Evolutionary conservation across 2,797 vertebrate species (phyloP).

Genomic region (Distichodus sexfasciatus): DNA sequence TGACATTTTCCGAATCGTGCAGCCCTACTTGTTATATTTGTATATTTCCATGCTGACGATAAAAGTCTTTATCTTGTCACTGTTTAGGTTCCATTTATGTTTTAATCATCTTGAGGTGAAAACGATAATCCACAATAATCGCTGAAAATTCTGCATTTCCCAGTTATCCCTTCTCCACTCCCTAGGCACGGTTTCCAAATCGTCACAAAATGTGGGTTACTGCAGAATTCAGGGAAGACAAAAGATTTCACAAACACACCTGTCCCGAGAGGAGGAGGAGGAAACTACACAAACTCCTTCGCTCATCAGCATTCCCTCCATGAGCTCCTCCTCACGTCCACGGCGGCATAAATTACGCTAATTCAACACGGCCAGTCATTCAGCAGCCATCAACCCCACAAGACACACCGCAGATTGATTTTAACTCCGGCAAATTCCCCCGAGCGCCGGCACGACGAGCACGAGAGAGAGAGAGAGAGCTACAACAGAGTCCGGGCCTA

Average conservation of each 20-base stretch:
- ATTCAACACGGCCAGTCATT: constrained; percentile 35
- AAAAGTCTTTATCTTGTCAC: too few relatives aligned
- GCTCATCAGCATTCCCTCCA: constrained; percentile 19
- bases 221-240: neutral
- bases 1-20: too few relatives aligned
- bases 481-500: neutral
- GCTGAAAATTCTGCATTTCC: neutral
- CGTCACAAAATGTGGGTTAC: neutral
- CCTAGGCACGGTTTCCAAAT: neutral
- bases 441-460: constrained; percentile 14
- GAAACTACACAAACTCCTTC: neutral
- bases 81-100: too few relatives aligned
- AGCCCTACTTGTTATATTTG: too few relatives aligned
- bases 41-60: too few relatives aligned
- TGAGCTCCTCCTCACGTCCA: constrained; percentile 22
- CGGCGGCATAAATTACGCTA: constrained; percentile 35
- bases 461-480: neutral
- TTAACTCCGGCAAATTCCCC: constrained; percentile 37
- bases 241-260: constrained; percentile 6
- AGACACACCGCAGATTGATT: constrained; percentile 38
- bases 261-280: neutral
- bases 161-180: neutral
- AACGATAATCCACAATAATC: too few relatives aligned
- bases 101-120: too few relatives aligned
- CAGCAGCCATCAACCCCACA: constrained; percentile 22